phyloP scores from a whole-genome alignment of 2,113 vertebrate genomes.

The Pristiophorus japonicus region DNA sequence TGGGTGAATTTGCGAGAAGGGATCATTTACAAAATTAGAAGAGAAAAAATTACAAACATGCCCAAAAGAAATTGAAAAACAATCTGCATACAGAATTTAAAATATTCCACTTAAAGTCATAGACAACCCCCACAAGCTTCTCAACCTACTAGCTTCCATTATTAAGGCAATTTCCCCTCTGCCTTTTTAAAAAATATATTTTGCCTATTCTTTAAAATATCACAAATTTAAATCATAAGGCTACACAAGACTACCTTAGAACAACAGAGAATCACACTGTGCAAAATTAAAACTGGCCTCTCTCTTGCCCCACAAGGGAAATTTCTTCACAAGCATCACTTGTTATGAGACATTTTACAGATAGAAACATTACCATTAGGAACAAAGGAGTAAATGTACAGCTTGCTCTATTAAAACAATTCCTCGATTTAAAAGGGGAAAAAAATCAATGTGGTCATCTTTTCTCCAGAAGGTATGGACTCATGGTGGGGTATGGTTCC shows the following conservation, averaged over 20 bases:
- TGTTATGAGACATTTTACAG: not conserved
- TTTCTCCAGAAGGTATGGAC: not conserved
- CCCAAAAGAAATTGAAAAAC: not conserved
- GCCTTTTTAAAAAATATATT: not conserved
- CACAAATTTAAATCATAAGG: not conserved
- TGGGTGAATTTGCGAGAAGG: not conserved
- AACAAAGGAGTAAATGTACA: not conserved
- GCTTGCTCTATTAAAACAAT: not conserved
- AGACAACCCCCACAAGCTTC: not conserved
- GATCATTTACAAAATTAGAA: not conserved
- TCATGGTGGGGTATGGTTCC: not conserved
- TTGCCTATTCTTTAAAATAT: not conserved
- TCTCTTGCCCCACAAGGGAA: not conserved
- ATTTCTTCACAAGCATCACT: not conserved
- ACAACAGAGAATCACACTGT: not conserved
- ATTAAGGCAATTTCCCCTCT: not conserved
- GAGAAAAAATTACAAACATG: not conserved
- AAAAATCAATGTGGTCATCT: not conserved
- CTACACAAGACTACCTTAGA: not conserved
- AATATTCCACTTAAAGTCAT: not conserved
- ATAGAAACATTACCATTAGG: not conserved
- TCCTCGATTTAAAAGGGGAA: not conserved
- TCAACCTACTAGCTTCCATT: not conserved
- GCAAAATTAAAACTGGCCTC: not conserved
- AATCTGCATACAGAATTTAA: not conserved